Evolutionary conservation across 2,113 vertebrate genomes (phyloP).

Genomic region (Numenius arquata): DNA sequence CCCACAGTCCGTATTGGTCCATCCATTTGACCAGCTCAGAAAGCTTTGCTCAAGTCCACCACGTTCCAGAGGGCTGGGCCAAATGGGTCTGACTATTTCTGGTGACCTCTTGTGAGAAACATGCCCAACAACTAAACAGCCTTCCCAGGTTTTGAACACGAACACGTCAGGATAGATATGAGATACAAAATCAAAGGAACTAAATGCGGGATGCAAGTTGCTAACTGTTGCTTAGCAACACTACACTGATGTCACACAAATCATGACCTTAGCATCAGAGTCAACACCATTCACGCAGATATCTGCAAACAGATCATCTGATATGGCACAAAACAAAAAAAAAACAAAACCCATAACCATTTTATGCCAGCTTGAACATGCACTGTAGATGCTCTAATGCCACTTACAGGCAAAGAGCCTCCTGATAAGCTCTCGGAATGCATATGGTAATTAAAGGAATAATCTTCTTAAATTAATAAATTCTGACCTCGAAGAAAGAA

Average conservation of each 20-base stretch:
- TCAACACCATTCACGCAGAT: neutral
- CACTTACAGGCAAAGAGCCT: neutral
- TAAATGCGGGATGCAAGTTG: neutral
- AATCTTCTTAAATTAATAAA: neutral
- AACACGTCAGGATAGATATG: rapidly evolving
- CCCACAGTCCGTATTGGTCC: neutral
- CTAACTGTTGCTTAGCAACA: neutral
- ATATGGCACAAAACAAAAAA: neutral
- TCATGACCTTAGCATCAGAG: neutral
- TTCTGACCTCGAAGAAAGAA: neutral
- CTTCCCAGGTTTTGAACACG: rapidly evolving
- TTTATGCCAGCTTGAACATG: neutral
- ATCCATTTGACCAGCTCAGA: neutral
- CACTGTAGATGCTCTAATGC: neutral
- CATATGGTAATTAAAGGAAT: neutral
- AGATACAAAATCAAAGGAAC: neutral
- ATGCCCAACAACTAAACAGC: rapidly evolving
- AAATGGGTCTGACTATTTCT: neutral
- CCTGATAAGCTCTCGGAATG: neutral
- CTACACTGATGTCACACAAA: neutral
- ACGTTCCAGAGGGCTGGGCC: neutral
- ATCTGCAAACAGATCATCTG: neutral
- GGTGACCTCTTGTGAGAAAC: neutral
- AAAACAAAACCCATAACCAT: neutral
- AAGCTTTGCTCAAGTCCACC: neutral